These are phyloP conservation scores for Amphiprion ocellaris DNA, from an alignment of 2,113 vertebrate species.

Conservation along the genomic window DNA sequence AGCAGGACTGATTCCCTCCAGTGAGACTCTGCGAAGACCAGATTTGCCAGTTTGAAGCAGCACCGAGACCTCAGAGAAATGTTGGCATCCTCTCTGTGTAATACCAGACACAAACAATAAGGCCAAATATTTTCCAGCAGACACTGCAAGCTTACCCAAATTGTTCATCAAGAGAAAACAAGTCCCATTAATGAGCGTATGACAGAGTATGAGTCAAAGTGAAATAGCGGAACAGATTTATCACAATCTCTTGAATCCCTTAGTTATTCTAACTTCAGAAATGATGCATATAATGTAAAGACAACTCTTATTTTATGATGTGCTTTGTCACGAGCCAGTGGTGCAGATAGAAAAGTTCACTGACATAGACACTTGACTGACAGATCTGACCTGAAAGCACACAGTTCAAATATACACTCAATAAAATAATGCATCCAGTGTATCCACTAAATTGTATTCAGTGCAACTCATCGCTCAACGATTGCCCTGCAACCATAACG, in stretches of 20 bases:
- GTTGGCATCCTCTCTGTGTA: constrained; percentile 17
- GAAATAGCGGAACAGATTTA: neutral
- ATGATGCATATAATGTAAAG: constrained; percentile 13
- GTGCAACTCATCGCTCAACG: constrained; percentile 5
- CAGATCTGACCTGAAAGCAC: neutral
- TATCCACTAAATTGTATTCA: constrained; percentile 19
- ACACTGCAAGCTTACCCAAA: neutral
- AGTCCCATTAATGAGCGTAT: constrained; percentile 5
- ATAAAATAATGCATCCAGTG: constrained; percentile 8
- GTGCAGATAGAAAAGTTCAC: neutral
- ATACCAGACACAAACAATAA: constrained; percentile 21
- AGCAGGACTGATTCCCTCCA: neutral
- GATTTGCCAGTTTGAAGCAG: constrained; percentile 17
- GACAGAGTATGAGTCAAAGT: neutral
- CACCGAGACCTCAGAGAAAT: constrained; percentile 22
- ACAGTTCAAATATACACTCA: neutral
- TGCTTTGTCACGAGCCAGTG: neutral
- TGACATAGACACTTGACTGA: constrained; percentile 16
- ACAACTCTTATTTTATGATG: neutral
- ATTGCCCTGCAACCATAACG: neutral
- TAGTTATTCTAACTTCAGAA: neutral
- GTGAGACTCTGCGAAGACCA: constrained; percentile 12
- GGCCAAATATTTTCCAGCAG: constrained; percentile 35
- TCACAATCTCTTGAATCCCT: neutral
- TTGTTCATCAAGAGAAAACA: constrained; percentile 12